phyloP scores from a whole-genome alignment of 2,113 vertebrate species.

The Halcyon malimbica region DNA sequence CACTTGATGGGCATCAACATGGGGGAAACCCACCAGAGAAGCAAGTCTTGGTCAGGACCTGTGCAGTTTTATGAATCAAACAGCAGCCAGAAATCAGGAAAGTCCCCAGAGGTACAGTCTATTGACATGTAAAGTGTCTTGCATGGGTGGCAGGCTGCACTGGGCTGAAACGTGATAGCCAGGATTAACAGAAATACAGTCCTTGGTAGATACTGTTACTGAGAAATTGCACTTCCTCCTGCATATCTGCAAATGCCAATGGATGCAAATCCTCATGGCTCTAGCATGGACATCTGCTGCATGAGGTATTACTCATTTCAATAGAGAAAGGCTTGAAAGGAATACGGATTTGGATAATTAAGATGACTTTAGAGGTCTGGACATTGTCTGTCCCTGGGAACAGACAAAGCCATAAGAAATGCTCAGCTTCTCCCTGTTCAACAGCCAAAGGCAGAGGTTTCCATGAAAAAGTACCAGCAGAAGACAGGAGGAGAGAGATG shows the following conservation, averaged over 20 bases:
- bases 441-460: not conserved
- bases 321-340: not conserved
- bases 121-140: not conserved
- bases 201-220: not conserved
- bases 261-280: not conserved
- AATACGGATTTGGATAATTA: not conserved
- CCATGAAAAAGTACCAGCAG: not conserved
- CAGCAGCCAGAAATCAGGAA: not conserved
- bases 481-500: not conserved
- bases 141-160: not conserved
- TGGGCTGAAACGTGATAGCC: not conserved
- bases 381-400: not conserved
- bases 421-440: not conserved
- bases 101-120: not conserved
- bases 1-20: not conserved
- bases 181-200: not conserved
- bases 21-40: not conserved
- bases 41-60: not conserved
- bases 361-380: not conserved
- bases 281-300: not conserved
- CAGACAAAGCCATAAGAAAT: not conserved
- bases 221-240: not conserved
- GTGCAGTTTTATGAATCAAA: not conserved
- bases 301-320: not conserved
- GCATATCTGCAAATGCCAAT: not conserved